Conservation (phyloP, 2,113 vertebrate genomes). For the Sterrhoptilus dennistouni region DNA sequence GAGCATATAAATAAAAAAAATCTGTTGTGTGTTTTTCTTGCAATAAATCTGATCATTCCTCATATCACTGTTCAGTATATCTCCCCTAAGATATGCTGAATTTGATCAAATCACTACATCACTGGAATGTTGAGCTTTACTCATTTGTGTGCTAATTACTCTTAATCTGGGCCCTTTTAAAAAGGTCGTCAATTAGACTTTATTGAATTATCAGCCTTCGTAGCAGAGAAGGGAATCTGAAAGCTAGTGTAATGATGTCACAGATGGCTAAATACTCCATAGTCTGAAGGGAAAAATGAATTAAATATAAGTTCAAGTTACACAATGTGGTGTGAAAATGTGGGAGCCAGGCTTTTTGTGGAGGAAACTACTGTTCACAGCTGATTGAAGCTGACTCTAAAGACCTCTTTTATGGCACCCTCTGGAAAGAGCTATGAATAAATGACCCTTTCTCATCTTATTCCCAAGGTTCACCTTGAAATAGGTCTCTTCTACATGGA, state of each 20-base stretch:
- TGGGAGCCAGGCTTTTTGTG: slow-evolving; percentile 1
- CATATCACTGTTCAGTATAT: neutral
- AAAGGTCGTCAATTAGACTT: slow-evolving; percentile 19
- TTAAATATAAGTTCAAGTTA: slow-evolving; percentile 6
- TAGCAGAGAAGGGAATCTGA: neutral
- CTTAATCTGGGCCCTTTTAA: slow-evolving; percentile 39
- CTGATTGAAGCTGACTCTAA: slow-evolving; percentile 23
- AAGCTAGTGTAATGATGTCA: slow-evolving; percentile 16
- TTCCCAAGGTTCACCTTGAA: neutral
- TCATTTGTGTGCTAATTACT: slow-evolving; percentile 36
- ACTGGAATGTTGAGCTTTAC: neutral
- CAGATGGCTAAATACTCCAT: slow-evolving; percentile 38
- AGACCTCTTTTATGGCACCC: neutral
- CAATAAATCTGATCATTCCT: neutral
- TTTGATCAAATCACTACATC: neutral
- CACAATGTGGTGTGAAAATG: slow-evolving; percentile 4
- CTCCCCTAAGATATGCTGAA: slow-evolving; percentile 31
- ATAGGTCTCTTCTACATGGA: neutral
- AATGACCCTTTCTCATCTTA: neutral
- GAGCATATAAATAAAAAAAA: slow-evolving; percentile 1
- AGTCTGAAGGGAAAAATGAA: slow-evolving; percentile 37
- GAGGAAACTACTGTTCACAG: neutral
- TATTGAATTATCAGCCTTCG: slow-evolving; percentile 33
- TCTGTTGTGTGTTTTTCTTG: neutral
- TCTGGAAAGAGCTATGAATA: slow-evolving; percentile 1